Base-by-base conservation (phyloP, 2,797 vertebrate species). In the Xenops minutus region DNA sequence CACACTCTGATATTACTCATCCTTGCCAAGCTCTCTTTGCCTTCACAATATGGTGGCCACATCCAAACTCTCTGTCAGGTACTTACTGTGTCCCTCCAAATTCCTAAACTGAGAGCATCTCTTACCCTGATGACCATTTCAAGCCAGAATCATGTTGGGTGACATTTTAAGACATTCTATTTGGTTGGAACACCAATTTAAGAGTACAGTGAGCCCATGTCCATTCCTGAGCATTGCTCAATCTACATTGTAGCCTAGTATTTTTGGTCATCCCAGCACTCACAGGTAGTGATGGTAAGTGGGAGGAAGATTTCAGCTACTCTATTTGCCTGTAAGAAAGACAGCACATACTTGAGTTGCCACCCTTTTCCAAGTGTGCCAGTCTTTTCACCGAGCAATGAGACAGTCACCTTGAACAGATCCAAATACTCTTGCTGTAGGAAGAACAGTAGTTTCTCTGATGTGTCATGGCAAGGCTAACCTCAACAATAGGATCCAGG, bases 161-260 rank as follows among this genome's bases (percentile, higher is more conserved):
- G 77, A 5, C 24, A 52, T 55, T 80, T 82, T 36, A 62, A 32
- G 21, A 9, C 26, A 17, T 10, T 34, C 12, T 32, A 13, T 26
- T 58, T 52, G 3, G 3, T 44, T 71, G 64, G 24, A 14, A 27
- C 12, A 34, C 9, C 9, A 36, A 37, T 43, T 51, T 71, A 51
- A 22, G 26, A 49, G 20, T 37, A 37, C 11, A 14, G 5, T 29
- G 26, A 85, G 13, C 13, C 11, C 11, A 36, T 12, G 12, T 32
- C 29, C 3, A 1, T 23, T 46, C 3, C 29, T 2, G 1, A 69
- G 8, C 26, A n/a, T 5, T 32, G 5, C 14, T 44, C 56, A 26
- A 23, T 48, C 77, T 78, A 44, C 23, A 75, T 51, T 2, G 4
- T 21, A 61, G 23, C 7, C 18, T 48, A 13, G 17, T 34, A 59